Percentiles rank a stretch among this genome's conserved stretches.
Conservation (phyloP, 2,797 vertebrate species). For the Microctenopoma steveboyesi region DNA sequence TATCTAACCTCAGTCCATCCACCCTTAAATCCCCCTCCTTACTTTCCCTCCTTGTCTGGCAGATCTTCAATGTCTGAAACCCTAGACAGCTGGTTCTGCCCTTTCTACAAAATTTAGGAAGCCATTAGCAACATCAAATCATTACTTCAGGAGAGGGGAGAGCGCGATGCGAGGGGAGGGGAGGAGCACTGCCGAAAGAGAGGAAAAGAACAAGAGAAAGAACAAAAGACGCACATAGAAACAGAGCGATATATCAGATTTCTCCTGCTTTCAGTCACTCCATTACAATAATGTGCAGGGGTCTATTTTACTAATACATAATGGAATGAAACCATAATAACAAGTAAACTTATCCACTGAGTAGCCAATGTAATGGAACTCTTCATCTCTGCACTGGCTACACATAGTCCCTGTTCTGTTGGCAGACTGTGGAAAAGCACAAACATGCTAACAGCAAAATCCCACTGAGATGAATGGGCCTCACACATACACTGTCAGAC, state of each 20-base stretch:
- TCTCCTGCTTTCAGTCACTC: constrained; percentile 89
- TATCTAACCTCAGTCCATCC: constrained; percentile 28
- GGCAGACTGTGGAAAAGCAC: background rate
- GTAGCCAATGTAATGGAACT: constrained; percentile 16
- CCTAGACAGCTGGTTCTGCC: constrained; percentile 87
- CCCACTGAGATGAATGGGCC: too few relatives aligned
- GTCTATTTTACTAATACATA: constrained; percentile 85
- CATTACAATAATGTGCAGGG: constrained; percentile 90
- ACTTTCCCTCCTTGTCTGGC: constrained; percentile 69
- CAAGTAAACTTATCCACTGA: constrained; percentile 70
- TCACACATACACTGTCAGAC: too few relatives aligned
- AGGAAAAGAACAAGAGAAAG: constrained; percentile 58
- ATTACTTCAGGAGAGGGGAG: constrained; percentile 83
- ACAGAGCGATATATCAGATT: constrained; percentile 83
- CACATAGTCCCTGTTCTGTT: background rate
- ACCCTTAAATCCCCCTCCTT: constrained; percentile 24
- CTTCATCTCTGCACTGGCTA: constrained; percentile 34
- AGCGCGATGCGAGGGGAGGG: constrained; percentile 26
- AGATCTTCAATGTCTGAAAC: constrained; percentile 88
- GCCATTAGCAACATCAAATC: constrained; percentile 97
- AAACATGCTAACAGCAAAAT: background rate
- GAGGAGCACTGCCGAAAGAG: constrained; percentile 29
- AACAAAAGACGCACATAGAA: constrained; percentile 64
- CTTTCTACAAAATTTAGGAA: constrained; percentile 94
- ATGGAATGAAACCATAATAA: constrained; percentile 78